A percentile compares a stretch with the other conserved stretches of the same genome.
Evolutionary conservation across 2,888 invertebrate genomes (phyloP).

Genomic region (Yponomeuta evonymella): DNA sequence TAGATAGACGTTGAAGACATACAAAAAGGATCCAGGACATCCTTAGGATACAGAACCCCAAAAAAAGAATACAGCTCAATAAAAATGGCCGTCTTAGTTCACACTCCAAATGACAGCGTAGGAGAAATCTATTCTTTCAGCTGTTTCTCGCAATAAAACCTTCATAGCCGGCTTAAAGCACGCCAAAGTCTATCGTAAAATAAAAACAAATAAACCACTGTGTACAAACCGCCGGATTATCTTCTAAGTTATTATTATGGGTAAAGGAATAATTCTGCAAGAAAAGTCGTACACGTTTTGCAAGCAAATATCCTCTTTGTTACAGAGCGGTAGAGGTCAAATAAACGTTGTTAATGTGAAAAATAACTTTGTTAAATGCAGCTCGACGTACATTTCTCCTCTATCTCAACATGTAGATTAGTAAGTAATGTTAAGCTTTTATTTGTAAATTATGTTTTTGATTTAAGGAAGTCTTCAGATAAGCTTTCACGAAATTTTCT

Average conservation of each 20-base stretch:
- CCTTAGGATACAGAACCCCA: neutral
- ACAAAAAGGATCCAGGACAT: too few species aligned
- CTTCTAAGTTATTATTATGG: constrained; percentile 29
- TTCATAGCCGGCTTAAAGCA: constrained; percentile 31
- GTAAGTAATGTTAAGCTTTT: too few species aligned
- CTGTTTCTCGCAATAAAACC: constrained; percentile 31
- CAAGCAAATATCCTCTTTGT: neutral
- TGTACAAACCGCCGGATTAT: constrained; percentile 33
- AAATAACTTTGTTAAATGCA: too few species aligned
- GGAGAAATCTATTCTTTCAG: constrained; percentile 15
- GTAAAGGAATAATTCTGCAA: constrained; percentile 12
- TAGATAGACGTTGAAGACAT: too few species aligned
- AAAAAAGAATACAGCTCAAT: neutral
- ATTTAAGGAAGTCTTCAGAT: too few species aligned
- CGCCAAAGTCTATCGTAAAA: constrained; percentile 38
- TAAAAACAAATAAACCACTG: constrained; percentile 29
- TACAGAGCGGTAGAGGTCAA: neutral
- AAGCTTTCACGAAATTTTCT: too few species aligned
- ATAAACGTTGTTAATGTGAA: neutral
- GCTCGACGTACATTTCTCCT: too few species aligned
- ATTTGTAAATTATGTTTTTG: too few species aligned
- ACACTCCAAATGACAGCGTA: constrained; percentile 26
- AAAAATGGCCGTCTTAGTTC: neutral
- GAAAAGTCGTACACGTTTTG: neutral
- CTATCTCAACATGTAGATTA: too few species aligned